Evolutionary conservation across 2,888 invertebrate species (phyloP), one percentile per base, ranked within the genome.

Genomic region (Therioaphis trifolii): DNA sequence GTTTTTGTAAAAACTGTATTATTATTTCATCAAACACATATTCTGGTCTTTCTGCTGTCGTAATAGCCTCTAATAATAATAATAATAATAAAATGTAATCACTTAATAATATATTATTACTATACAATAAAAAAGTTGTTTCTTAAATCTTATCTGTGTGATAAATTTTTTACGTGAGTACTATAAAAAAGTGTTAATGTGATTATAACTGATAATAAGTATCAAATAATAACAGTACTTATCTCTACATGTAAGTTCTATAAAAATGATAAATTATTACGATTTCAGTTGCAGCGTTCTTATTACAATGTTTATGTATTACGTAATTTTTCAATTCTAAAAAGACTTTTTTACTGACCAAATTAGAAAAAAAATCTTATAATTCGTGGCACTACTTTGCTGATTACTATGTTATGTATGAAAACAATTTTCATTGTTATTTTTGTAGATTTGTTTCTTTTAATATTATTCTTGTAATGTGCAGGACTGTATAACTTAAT

Each of bases 191-290:
- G 14, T 12, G 46, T 76, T 46, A 29, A 76, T 63, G 46, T n/a
- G n/a, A 76, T 46, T 76, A 46, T 76, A 76, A 63, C 18, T 11
- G 27, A 46, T 76, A 40, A 35, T 76, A 61, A 76, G 27, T 63
- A 76, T 61, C 9, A 76, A 76, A 63, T 76, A 76, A 76, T 76
- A 46, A 76, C 43, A 55, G 58, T 75, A 74, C 55, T 29, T 4
- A 68, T 15, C 5, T 69, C 9, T 71, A 24, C 27, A 71, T 21
- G 15, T 46, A 71, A 11, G 9, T 0, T 24, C 15, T 49, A 29
- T 3, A 21, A 52, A 72, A 75, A 75, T 58, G 74, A 74, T 74
- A 55, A 74, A 74, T 72, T 72, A 52, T 72, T 29, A 55, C 74
- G 49, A 72, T 72, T 72, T 72, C 72, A n/a, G 35, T 72, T 14